These are phyloP conservation scores for Crossocerus cetratus DNA, from an alignment of 2,888 invertebrate species.

Conservation along the genomic window DNA sequence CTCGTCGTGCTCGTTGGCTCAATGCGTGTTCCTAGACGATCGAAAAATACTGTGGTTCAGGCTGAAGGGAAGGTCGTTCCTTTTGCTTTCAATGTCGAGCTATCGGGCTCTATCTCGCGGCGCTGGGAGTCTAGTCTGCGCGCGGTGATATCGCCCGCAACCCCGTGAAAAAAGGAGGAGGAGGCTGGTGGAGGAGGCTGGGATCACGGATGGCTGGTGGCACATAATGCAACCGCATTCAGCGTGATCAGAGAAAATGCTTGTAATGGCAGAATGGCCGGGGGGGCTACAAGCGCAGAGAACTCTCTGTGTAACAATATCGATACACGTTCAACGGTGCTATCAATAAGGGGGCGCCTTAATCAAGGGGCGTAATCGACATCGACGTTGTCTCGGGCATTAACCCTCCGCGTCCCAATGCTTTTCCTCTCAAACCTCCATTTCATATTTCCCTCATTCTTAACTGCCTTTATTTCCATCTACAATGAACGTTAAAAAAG, in stretches of 20 bases:
- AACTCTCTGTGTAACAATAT: conserved; percentile 28
- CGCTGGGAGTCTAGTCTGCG: background rate
- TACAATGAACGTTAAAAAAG: too few species aligned
- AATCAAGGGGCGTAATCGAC: too few species aligned
- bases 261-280: conserved; percentile 7
- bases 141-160: background rate
- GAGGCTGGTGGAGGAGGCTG: background rate
- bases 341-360: too few species aligned
- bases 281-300: background rate
- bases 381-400: too few species aligned
- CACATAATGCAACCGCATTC: conserved; percentile 28
- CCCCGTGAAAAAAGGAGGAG: background rate
- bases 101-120: background rate
- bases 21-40: background rate
- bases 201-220: conserved; percentile 26
- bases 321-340: conserved; percentile 18
- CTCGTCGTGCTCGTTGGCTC: too few species aligned
- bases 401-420: too few species aligned
- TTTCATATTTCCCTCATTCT: too few species aligned
- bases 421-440: too few species aligned
- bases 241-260: conserved; percentile 24
- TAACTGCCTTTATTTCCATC: too few species aligned
- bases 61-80: background rate
- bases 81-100: background rate
- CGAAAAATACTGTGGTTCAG: background rate